A percentile compares a stretch with the other conserved stretches of the same genome.
Conservation (phyloP, 1,140 invertebrate genomes). For the Hetaerina americana region DNA sequence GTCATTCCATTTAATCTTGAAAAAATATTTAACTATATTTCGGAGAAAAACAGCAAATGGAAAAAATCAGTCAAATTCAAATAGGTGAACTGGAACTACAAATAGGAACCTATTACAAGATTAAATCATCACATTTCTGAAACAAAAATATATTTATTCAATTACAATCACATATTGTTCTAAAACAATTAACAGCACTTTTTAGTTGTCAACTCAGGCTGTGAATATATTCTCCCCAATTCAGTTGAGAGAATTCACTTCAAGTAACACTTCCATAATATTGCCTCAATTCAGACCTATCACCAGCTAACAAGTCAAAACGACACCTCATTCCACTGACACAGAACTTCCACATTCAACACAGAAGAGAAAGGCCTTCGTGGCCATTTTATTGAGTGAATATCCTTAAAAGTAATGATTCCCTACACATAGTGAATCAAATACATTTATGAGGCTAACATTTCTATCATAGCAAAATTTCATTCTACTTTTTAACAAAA, state of each 20-base stretch:
- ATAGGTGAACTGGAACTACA: no score
- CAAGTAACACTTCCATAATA: not conserved
- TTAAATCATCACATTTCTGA: no score
- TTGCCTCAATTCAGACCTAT: not conserved
- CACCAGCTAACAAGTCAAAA: not conserved
- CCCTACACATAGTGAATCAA: not conserved
- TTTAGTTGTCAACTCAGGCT: not conserved
- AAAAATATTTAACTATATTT: no score
- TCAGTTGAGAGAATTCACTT: not conserved
- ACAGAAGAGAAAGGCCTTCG: not conserved
- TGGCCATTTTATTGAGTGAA: not conserved
- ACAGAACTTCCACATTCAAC: not conserved
- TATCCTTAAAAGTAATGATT: not conserved
- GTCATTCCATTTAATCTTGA: no score
- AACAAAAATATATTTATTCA: constrained; percentile 1
- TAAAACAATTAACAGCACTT: not conserved
- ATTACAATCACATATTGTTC: not conserved
- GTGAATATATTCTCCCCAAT: not conserved
- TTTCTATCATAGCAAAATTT: not conserved
- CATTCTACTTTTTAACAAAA: not conserved
- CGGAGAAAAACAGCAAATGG: no score
- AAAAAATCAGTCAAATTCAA: no score
- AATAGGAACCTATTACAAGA: no score
- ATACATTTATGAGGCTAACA: not conserved
- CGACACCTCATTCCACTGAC: not conserved